Evolutionary conservation across 2,888 invertebrate species (phyloP), one percentile per base, ranked within the genome.

Genomic region (Brachyopa scutellaris): DNA sequence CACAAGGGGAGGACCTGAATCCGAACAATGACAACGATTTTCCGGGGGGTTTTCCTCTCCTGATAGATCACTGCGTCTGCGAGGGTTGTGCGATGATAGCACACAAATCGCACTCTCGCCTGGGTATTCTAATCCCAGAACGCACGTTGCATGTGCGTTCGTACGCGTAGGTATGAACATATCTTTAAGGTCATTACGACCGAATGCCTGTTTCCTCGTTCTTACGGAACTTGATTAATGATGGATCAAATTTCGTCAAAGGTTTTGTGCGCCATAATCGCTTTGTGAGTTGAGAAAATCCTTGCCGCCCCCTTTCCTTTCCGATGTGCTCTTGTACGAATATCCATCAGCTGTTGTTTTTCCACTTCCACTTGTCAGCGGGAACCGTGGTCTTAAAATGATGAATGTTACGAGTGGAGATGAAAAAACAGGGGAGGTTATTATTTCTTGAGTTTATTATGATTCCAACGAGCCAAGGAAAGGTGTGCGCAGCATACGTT

Each of bases 201-300:
- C 7, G 9, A 26, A 19, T 33, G 29, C 33, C 31, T 23, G 26
- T 47, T 17, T 42, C 23, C 31, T 42, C 31, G n/a, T 31, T 29
- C 59, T 36, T 31, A 40, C 40, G 0, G 21, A 42, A 57, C 40
- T 57, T 82, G 82, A 82, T 82, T 82, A 82, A 82, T 82, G 77
- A 77, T 53, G 66, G 64, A 55, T 82, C 77, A 76, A 77, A 45
- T 76, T 70, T 82, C 82, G 70, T 70, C 66, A 51, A 79, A 59
- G 78, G 72, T 51, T 72, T 78, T 59, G n/a, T n/a, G n/a, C 49
- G 40, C 62, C 74, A 79, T 79, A 79, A 79, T 74, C 62, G 64
- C 57, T 80, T 49, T 61, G 40, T 67, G 74, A 74, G 42, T 59
- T 23, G 59, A 11, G 17, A 1, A 40, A 61, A 55, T 49, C 47